Conservation (phyloP, 2,888 invertebrate genomes). For the Tenodera sinensis region DNA sequence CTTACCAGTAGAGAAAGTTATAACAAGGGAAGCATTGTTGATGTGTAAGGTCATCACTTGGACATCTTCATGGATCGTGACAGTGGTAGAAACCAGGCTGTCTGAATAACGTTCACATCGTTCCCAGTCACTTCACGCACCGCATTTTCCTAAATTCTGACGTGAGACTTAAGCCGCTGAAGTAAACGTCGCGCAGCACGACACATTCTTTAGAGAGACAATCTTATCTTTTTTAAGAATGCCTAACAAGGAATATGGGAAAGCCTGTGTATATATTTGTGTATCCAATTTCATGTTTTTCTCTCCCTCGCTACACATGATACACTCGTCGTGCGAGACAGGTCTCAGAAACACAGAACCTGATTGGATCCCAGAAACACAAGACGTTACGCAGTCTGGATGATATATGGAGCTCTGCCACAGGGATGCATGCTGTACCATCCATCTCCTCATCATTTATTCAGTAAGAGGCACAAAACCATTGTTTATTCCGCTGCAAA, state of each 20-base stretch:
- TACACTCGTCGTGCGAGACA: not conserved
- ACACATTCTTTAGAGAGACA: not conserved
- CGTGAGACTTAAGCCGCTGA: not conserved
- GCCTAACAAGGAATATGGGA: not conserved
- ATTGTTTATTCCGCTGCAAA: not conserved
- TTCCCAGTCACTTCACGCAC: no score
- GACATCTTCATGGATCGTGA: no score
- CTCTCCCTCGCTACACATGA: not conserved
- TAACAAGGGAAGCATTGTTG: no score
- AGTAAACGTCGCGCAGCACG: not conserved
- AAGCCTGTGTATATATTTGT: not conserved
- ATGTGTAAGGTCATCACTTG: no score
- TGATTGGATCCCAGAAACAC: not conserved
- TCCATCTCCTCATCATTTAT: not conserved
- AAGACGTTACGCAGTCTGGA: not conserved
- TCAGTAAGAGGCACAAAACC: not conserved
- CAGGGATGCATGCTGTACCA: not conserved
- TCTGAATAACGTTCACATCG: no score
- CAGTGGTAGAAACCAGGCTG: no score
- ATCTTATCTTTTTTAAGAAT: not conserved
- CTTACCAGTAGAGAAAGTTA: no score
- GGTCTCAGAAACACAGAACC: not conserved
- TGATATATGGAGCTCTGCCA: not conserved
- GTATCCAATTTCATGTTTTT: not conserved
- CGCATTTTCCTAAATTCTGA: no score